These are phyloP conservation scores for Buphagus erythrorhynchus DNA, from an alignment of 2,797 vertebrate species.

Conservation along the genomic window DNA sequence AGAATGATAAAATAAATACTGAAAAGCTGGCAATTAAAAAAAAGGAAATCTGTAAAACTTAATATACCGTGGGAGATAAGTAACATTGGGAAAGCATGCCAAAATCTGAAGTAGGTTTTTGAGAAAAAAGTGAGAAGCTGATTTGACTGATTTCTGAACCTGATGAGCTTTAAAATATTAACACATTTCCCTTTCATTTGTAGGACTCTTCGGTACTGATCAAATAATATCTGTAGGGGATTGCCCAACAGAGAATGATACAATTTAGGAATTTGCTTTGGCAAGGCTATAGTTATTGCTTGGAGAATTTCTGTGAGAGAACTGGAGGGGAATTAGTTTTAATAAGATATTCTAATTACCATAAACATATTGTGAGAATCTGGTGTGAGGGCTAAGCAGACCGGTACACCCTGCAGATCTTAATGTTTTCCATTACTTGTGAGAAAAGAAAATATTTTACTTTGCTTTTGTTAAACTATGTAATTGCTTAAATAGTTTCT, in stretches of 20 bases:
- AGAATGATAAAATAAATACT: background rate
- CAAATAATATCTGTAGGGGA: background rate
- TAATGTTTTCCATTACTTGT: background rate
- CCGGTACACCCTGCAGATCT: background rate
- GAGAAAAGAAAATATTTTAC: background rate
- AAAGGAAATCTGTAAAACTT: background rate
- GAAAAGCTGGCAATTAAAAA: background rate
- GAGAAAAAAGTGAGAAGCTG: background rate
- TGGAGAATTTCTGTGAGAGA: background rate
- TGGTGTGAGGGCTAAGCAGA: background rate
- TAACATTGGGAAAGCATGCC: background rate
- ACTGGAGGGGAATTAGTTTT: background rate
- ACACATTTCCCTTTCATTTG: background rate
- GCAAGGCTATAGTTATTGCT: background rate
- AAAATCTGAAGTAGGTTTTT: background rate
- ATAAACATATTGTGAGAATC: background rate
- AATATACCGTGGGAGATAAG: background rate
- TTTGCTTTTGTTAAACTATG: background rate
- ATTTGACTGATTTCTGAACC: background rate
- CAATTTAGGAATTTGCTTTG: slow-evolving; percentile 13
- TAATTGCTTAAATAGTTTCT: background rate
- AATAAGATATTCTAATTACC: slow-evolving; percentile 14
- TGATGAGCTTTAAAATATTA: background rate
- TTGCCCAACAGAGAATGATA: background rate
- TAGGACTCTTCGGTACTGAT: background rate